Evolutionary conservation across 2,888 invertebrate genomes (phyloP).

Genomic region (Brachylomia viminalis): DNA sequence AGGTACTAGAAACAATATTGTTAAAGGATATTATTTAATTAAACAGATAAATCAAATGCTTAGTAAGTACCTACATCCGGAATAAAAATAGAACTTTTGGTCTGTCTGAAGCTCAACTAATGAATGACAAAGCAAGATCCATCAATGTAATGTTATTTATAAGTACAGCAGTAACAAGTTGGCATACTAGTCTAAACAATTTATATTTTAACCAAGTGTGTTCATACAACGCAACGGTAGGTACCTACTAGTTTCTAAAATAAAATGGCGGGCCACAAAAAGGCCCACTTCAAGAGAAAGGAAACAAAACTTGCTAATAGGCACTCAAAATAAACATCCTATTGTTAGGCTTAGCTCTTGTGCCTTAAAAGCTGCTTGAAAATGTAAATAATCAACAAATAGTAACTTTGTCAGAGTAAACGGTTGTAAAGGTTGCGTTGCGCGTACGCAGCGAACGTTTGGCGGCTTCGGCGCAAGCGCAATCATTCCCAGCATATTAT

Average conservation of each 20-base stretch:
- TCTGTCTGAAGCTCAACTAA: background rate
- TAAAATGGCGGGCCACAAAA: slow-evolving; percentile 33
- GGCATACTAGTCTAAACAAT: background rate
- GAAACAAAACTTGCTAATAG: slow-evolving; percentile 38
- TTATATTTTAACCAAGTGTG: slow-evolving; percentile 6
- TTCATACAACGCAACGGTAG: slow-evolving; percentile 52
- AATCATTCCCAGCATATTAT: slow-evolving; percentile 74
- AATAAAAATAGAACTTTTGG: background rate
- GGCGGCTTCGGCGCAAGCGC: slow-evolving; percentile 11
- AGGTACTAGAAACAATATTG: too few species aligned
- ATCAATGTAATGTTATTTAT: background rate
- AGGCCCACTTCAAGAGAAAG: slow-evolving; percentile 54
- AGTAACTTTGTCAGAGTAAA: slow-evolving; percentile 1
- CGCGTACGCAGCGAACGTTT: slow-evolving; percentile 12
- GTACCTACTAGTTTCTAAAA: slow-evolving; percentile 28
- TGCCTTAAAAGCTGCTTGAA: slow-evolving; percentile 7
- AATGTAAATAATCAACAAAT: slow-evolving; percentile 29
- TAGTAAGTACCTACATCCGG: too few species aligned
- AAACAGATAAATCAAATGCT: too few species aligned
- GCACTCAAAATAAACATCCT: slow-evolving; percentile 44
- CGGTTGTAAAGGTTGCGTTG: slow-evolving; percentile 24
- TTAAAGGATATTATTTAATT: too few species aligned
- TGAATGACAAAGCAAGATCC: background rate
- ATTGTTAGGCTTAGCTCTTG: slow-evolving; percentile 38
- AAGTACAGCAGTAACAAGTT: background rate